Evolutionary conservation across 2,888 invertebrate genomes (phyloP), one percentile per base, ranked within the genome.

Genomic region (Aethes cnicana): DNA sequence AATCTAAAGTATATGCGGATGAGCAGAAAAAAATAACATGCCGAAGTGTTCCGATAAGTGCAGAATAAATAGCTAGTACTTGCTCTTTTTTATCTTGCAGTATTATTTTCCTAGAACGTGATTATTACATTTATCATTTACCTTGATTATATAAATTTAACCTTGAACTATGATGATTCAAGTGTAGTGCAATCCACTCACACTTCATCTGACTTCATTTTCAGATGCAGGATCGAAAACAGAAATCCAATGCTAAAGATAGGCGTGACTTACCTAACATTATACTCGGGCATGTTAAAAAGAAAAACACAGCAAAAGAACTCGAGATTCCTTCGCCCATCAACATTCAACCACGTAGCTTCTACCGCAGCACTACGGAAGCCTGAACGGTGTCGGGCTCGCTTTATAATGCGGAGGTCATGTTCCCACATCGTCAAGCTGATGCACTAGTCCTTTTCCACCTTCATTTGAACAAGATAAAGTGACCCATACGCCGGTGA

Each of bases 61-160:
- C 76, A 84, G 84, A 85, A 86, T 87, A 86, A 87, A 87, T 86
- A 86, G 80, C 81, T 73, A 74, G 77, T 73, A 80, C 80, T 82
- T 81, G 79, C 72, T 79, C 77, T 81, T 74, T 72, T 77, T 78
- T 75, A 72, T 4, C 74, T 74, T 59, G 62, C 59, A 58, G 61
- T 53, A 64, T 61, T 69, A 65, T 54, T 77, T 79, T 77, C 76
- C 76, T 74, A 59, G 23, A 16, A 33, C 11, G 41, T 41, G 17
- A 14, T 74, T 70, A 74, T 77, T 75, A n/a, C n/a, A n/a, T n/a
- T n/a, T n/a, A n/a, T n/a, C n/a, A n/a, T n/a, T n/a, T n/a, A n/a
- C n/a, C n/a, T n/a, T n/a, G n/a, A n/a, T n/a, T n/a, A n/a, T n/a
- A n/a, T n/a, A n/a, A n/a, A n/a, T n/a, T n/a, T n/a, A n/a, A n/a